Conservation (phyloP, 2,113 vertebrate genomes). For the Orientallactaga bullata region DNA sequence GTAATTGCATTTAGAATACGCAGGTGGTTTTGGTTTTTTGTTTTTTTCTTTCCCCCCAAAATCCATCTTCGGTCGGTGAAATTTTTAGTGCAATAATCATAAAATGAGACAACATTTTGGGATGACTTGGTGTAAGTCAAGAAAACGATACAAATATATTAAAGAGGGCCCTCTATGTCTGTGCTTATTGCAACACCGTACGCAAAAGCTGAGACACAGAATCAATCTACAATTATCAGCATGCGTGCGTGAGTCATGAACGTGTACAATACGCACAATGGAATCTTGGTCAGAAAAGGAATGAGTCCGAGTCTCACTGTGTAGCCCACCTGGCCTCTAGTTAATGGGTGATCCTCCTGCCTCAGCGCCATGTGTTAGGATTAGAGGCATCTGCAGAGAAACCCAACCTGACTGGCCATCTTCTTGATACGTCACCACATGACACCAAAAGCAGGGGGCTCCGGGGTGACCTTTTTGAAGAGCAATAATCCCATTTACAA, state of each 20-base stretch:
- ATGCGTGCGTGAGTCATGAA: neutral
- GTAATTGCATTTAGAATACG: neutral
- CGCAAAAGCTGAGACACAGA: neutral
- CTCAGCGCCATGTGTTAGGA: too few relatives aligned
- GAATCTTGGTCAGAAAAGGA: neutral
- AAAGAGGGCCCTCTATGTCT: neutral
- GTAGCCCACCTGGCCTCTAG: too few relatives aligned
- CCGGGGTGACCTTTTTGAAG: neutral
- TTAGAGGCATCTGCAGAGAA: too few relatives aligned
- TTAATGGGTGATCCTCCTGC: too few relatives aligned
- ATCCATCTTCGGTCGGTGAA: neutral
- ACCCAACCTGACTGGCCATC: neutral
- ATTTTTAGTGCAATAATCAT: neutral
- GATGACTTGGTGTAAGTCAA: neutral
- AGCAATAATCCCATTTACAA: neutral
- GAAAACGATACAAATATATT: too few relatives aligned
- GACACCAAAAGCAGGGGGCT: neutral
- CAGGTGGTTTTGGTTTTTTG: neutral
- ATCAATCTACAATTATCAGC: neutral
- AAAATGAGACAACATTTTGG: neutral
- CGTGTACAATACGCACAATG: neutral
- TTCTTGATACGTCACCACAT: neutral
- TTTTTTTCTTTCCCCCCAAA: neutral
- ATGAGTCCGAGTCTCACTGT: neutral
- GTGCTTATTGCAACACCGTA: neutral